Conservation (phyloP, 2,888 invertebrate genomes). For the Hoplodrina blanda region DNA sequence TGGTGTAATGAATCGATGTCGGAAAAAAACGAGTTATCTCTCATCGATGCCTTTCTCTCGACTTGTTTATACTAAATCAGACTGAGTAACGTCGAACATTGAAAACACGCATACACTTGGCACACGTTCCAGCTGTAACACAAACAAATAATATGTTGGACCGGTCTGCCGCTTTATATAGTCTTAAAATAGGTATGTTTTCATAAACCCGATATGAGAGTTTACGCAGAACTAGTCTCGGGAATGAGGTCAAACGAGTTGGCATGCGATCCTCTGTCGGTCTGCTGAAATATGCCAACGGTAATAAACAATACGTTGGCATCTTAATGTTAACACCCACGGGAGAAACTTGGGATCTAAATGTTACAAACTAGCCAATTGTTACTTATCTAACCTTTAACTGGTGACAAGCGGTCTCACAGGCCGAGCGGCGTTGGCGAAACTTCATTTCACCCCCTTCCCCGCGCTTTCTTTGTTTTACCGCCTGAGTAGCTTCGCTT, state of each 20-base stretch:
- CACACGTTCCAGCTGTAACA: slow-evolving; percentile 81
- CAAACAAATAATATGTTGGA: slow-evolving; percentile 86
- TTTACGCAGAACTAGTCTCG: slow-evolving; percentile 86
- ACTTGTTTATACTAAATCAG: slow-evolving; percentile 78
- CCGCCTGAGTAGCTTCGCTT: too few species aligned
- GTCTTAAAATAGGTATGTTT: slow-evolving; percentile 88
- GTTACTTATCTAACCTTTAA: too few species aligned
- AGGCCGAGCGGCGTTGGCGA: too few species aligned
- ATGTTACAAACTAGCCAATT: slow-evolving; percentile 42
- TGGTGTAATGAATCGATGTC: slow-evolving; percentile 67
- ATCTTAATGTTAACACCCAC: slow-evolving; percentile 68
- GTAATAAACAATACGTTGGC: slow-evolving; percentile 80
- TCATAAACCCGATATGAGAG: slow-evolving; percentile 88
- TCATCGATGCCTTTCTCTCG: slow-evolving; percentile 71
- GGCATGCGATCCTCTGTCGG: slow-evolving; percentile 81
- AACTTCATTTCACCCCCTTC: too few species aligned
- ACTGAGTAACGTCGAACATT: slow-evolving; percentile 72
- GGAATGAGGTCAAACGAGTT: slow-evolving; percentile 88
- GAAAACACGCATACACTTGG: slow-evolving; percentile 83
- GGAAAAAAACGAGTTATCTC: slow-evolving; percentile 68
- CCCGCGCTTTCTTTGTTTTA: too few species aligned
- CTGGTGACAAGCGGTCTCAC: too few species aligned
- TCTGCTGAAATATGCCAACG: slow-evolving; percentile 78
- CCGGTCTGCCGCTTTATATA: slow-evolving; percentile 80
- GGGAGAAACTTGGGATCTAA: slow-evolving; percentile 48